A percentile compares a stretch with the other conserved stretches of the same genome.
phyloP scores from a whole-genome alignment of 2,888 invertebrate genomes.

The Mythimna lalbum region DNA sequence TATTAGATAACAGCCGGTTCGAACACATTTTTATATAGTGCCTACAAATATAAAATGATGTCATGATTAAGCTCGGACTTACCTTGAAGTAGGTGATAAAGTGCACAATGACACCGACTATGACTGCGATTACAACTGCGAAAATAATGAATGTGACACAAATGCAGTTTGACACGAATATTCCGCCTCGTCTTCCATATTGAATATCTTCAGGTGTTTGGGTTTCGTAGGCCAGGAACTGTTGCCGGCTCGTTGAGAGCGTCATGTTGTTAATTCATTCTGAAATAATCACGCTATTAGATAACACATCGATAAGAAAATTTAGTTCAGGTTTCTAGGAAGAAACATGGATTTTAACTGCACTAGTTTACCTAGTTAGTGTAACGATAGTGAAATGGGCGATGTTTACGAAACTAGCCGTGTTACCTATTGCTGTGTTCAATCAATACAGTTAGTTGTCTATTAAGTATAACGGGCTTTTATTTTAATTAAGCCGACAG shows the following conservation, averaged over 20 bases:
- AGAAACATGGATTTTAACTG: conserved; percentile 25
- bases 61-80: conserved; percentile 57
- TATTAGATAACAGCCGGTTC: conserved; percentile 53
- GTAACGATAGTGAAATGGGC: conserved; percentile 34
- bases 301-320: conserved; percentile 23
- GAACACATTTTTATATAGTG: conserved; percentile 24
- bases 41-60: conserved; percentile 19
- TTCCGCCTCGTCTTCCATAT: conserved; percentile 91
- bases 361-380: conserved; percentile 15
- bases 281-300: conserved; percentile 68
- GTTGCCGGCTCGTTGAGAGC: conserved; percentile 89
- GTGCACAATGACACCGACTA: conserved; percentile 85
- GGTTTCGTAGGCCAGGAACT: conserved; percentile 91
- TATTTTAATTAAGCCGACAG: conserved; percentile 45
- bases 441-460: conserved; percentile 37
- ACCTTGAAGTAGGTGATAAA: conserved; percentile 86
- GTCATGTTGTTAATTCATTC: conserved; percentile 82
- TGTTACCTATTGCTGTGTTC: conserved; percentile 20
- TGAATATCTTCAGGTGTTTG: conserved; percentile 89
- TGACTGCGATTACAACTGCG: conserved; percentile 78
- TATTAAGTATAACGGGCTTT: conserved; percentile 19
- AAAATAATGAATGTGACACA: conserved; percentile 83
- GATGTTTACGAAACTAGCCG: conserved; percentile 13
- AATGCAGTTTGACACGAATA: conserved; percentile 92
- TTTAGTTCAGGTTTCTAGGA: conserved; percentile 28